These are phyloP conservation scores for Epinephelus cyanopodus DNA, from an alignment of 2,113 vertebrate genomes.

Conservation along the genomic window DNA sequence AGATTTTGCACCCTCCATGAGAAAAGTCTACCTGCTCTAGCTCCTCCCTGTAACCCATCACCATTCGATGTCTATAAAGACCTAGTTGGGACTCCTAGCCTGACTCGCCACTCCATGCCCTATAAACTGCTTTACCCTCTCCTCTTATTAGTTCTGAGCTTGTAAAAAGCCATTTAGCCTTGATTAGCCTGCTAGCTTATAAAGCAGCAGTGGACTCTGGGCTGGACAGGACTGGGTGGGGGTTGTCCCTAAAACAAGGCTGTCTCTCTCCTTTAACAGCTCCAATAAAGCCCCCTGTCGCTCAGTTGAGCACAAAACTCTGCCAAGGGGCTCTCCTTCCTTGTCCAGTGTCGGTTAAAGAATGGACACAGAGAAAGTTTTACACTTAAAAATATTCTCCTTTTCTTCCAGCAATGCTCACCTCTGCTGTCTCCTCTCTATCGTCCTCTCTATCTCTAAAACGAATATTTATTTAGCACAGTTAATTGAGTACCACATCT, in stretches of 20 bases:
- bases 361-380: conserved; percentile 23
- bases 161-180: conserved; percentile 93
- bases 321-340: conserved; percentile 4
- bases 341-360: neutral
- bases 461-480: conserved; percentile 69
- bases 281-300: conserved; percentile 69
- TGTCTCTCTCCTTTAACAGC: conserved; percentile 72
- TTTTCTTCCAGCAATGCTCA: conserved; percentile 10
- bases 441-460: neutral
- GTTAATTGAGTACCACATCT: conserved; percentile 58
- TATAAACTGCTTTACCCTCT: conserved; percentile 85
- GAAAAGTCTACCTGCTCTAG: conserved; percentile 4
- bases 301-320: conserved; percentile 25
- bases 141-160: conserved; percentile 87
- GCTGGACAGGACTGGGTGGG: conserved; percentile 31
- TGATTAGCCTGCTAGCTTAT: conserved; percentile 89
- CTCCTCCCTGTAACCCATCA: conserved; percentile 44
- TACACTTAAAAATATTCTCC: conserved; percentile 38
- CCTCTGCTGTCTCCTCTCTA: neutral
- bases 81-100: conserved; percentile 35
- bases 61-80: conserved; percentile 66
- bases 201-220: conserved; percentile 79
- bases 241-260: conserved; percentile 54
- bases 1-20: neutral
- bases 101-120: conserved; percentile 55